These are phyloP conservation scores for Sula dactylatra DNA, from an alignment of 2,113 vertebrate genomes.

Conservation along the genomic window DNA sequence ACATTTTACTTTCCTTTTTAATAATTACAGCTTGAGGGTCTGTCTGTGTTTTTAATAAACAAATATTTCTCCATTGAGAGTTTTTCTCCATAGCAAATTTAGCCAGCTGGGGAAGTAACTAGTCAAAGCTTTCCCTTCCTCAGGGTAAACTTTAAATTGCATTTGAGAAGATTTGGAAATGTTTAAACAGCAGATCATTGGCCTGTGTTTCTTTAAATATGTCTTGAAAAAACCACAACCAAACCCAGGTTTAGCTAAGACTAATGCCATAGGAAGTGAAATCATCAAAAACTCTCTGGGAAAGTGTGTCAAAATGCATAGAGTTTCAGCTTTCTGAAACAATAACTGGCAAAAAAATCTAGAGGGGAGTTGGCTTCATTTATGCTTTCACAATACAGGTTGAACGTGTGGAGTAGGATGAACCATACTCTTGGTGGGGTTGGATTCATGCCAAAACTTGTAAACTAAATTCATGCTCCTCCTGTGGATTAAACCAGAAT, in stretches of 20 bases:
- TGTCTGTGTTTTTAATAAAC: slow-evolving; percentile 33
- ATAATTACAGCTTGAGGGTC: not conserved
- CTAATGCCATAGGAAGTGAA: slow-evolving; percentile 30
- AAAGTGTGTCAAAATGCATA: not conserved
- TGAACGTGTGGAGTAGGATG: not conserved
- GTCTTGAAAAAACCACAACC: not conserved
- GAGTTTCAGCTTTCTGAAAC: slow-evolving; percentile 24
- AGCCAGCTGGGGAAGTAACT: not conserved
- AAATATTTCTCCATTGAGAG: slow-evolving; percentile 19
- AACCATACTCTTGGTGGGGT: not conserved
- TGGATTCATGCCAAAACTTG: not conserved
- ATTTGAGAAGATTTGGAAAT: slow-evolving; percentile 10
- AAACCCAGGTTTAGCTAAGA: not conserved
- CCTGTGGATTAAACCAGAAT: not conserved
- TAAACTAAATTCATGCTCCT: not conserved
- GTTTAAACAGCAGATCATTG: not conserved
- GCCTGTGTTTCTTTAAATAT: not conserved
- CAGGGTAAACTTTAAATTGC: slow-evolving; percentile 11
- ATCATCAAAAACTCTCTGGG: not conserved
- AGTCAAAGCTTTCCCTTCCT: slow-evolving; percentile 10
- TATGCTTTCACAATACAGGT: not conserved
- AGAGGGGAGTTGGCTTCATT: not conserved
- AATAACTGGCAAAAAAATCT: not conserved
- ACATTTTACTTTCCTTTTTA: not conserved
- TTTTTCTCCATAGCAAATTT: not conserved